A percentile compares a stretch with the other conserved stretches of the same genome.
Evolutionary conservation across 2,797 vertebrate genomes (phyloP).

Genomic region (Premnoplex brunnescens): DNA sequence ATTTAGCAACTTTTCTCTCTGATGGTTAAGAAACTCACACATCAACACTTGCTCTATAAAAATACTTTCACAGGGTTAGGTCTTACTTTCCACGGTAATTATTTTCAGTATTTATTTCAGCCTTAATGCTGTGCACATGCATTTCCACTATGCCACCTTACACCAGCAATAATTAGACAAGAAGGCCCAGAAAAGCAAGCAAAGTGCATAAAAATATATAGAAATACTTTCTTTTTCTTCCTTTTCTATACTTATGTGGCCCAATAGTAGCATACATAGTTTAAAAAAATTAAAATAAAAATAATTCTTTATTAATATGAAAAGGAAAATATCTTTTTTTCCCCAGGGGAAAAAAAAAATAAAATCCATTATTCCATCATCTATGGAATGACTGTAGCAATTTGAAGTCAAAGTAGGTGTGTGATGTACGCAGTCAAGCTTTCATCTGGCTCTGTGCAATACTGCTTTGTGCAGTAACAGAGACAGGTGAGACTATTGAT

Average conservation of each 20-base stretch:
- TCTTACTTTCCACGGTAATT: background rate
- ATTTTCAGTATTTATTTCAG: background rate
- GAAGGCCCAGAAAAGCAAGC: background rate
- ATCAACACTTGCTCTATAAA: background rate
- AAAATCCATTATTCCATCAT: background rate
- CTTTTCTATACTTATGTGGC: background rate
- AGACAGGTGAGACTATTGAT: slow-evolving; percentile 30
- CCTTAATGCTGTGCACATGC: background rate
- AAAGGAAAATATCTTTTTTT: background rate
- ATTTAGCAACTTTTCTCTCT: background rate
- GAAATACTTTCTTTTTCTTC: background rate
- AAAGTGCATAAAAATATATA: background rate
- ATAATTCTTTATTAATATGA: background rate
- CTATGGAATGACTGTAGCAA: background rate
- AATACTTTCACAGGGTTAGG: background rate
- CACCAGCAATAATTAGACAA: background rate
- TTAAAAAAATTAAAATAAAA: background rate
- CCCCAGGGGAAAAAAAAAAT: background rate
- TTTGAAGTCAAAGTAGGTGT: background rate
- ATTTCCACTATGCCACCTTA: background rate
- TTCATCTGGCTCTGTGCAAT: background rate
- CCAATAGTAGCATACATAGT: background rate
- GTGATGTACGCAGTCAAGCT: background rate
- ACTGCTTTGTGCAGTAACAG: background rate
- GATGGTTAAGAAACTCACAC: background rate